Evolutionary conservation across 2,888 invertebrate species (phyloP).

Genomic region (Andrena hattorfiana): DNA sequence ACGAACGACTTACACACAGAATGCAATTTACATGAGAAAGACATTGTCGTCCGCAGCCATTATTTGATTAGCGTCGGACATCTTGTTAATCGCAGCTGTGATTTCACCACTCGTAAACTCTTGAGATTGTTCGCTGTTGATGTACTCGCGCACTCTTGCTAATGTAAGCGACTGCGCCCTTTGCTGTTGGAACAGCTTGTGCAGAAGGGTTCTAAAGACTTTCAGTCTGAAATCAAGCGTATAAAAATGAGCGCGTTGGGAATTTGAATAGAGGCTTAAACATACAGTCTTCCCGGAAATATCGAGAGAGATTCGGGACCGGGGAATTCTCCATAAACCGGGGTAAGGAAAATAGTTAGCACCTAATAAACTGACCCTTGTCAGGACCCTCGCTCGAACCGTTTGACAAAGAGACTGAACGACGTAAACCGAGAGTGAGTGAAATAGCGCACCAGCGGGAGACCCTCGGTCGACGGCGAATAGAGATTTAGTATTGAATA

Average conservation of each 20-base stretch:
- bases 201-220: constrained; percentile 90
- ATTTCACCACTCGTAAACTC: constrained; percentile 90
- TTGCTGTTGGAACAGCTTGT: constrained; percentile 91
- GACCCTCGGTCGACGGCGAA: too few species aligned
- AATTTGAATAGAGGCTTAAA: neutral
- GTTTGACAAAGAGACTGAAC: too few species aligned
- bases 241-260: neutral
- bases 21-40: constrained; percentile 89
- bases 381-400: too few species aligned
- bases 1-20: constrained; percentile 23
- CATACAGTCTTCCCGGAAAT: too few species aligned
- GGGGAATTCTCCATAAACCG: too few species aligned
- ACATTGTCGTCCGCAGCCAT: constrained; percentile 95
- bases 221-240: constrained; percentile 85
- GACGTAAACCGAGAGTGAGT: too few species aligned
- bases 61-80: constrained; percentile 96
- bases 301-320: too few species aligned
- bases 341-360: too few species aligned
- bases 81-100: constrained; percentile 91
- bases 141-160: constrained; percentile 87
- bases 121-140: constrained; percentile 88
- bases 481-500: too few species aligned
- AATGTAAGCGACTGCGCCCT: constrained; percentile 91
- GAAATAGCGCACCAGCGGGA: too few species aligned
- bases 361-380: too few species aligned